Evolutionary conservation across 2,113 vertebrate genomes (phyloP), one percentile per base, ranked within the genome.

Genomic region (Cottus gobio): DNA sequence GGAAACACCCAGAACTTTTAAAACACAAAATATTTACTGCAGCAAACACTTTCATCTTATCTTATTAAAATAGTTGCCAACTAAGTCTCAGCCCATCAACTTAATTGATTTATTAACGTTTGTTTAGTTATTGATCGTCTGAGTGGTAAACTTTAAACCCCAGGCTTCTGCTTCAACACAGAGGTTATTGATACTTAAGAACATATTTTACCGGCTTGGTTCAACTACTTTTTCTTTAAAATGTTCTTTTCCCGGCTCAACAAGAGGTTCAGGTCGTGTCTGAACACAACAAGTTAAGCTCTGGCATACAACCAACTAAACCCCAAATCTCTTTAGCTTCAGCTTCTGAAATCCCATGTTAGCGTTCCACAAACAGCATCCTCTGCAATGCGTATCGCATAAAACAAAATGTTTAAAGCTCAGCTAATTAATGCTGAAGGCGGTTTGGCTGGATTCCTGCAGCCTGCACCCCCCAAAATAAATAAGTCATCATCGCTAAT

Each of bases 371-470:
- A 48, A 63, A 0, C n/a, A 36, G 39, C 9, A 13, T 52, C 56
- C 44, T 50, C 44, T 60, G 20, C 26, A 36, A 12, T 9, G 20
- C n/a, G 12, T 44, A 18, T 12, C 1, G 1, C 26, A 48, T 36
- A 3, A 62, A 75, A 73, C 57, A n/a, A 31, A 39, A 37, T 60
- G 37, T 75, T 83, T 36, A 34, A 48, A 54, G 61, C n/a, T 28
- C 9, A 31, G 15, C 20, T 72, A 61, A 79, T 79, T 82, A 76
- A 77, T 54, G 37, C n/a, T 31, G 62, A 4, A 46, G 12, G 31
- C 66, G 37, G 15, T 70, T 63, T 77, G 80, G 82, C 77, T 81
- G 10, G 18, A 15, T 71, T 62, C 62, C 75, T 69, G 31, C 61
- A 37, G 63, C 48, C 70, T 36, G 24, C 42, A 3, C 34, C 34